A percentile compares a stretch with the other conserved stretches of the same genome.
Conservation (phyloP, 1,140 invertebrate genomes). For the Brachionus asplanchnoidis region DNA sequence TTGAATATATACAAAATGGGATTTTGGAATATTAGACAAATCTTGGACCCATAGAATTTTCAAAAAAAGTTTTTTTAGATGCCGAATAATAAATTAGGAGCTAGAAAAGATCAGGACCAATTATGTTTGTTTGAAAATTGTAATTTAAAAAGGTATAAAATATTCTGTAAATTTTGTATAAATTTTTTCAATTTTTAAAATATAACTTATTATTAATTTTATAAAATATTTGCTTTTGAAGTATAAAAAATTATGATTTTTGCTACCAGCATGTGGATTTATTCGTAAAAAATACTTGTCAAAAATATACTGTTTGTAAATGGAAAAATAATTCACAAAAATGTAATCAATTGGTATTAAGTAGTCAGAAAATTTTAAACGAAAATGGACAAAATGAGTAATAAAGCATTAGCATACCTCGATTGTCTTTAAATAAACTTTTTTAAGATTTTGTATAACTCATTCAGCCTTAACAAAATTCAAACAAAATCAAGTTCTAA, state of each 20-base stretch:
- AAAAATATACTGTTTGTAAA: slow-evolving; percentile 17
- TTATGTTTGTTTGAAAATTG: background rate
- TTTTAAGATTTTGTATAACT: slow-evolving; percentile 7
- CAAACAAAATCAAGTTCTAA: background rate
- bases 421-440: too few species aligned
- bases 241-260: slow-evolving; percentile 18
- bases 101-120: background rate
- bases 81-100: background rate
- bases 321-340: background rate
- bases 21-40: too few species aligned
- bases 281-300: slow-evolving; percentile 1
- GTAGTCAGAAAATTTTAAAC: background rate
- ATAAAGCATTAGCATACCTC: background rate
- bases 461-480: background rate
- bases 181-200: background rate
- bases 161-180: background rate
- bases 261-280: background rate
- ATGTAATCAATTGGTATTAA: slow-evolving; percentile 5
- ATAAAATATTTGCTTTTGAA: background rate
- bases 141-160: background rate
- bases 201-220: background rate
- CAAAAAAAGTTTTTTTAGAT: background rate
- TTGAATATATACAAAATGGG: too few species aligned
- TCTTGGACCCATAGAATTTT: too few species aligned
- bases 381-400: background rate